Evolutionary conservation across 2,888 invertebrate species (phyloP).

Genomic region (Lepetodrilus schrolli): DNA sequence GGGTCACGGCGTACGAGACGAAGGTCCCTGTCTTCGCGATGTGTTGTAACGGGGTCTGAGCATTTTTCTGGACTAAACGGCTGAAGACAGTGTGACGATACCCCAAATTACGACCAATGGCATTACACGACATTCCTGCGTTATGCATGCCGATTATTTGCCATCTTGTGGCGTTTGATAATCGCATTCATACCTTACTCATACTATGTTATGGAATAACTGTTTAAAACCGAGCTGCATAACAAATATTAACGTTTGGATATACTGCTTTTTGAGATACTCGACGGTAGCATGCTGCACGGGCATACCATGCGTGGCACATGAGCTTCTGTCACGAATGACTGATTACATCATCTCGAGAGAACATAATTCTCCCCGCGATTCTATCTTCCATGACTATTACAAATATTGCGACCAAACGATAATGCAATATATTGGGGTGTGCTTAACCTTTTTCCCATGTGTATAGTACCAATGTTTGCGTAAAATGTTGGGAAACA

Average conservation of each 20-base stretch:
- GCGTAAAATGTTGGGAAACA: too few relatives aligned
- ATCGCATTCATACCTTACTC: slow-evolving; percentile 8
- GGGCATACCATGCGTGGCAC: not conserved
- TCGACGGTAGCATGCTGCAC: not conserved
- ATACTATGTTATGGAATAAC: not conserved
- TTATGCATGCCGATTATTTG: too few relatives aligned
- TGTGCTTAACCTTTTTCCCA: too few relatives aligned
- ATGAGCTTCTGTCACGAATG: not conserved
- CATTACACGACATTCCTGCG: not conserved
- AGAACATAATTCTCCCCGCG: too few relatives aligned
- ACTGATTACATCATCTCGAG: not conserved
- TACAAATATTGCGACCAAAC: too few relatives aligned
- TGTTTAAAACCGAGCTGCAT: not conserved
- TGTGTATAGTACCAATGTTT: too few relatives aligned
- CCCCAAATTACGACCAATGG: not conserved
- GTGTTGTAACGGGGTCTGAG: not conserved
- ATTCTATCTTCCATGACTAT: too few relatives aligned
- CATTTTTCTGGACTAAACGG: slow-evolving; percentile 2
- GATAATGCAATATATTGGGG: too few relatives aligned
- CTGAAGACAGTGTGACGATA: slow-evolving; percentile 6
- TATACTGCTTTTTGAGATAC: slow-evolving; percentile 4
- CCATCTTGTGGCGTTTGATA: too few relatives aligned
- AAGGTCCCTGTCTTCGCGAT: not conserved
- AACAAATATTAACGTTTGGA: not conserved
- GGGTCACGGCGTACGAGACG: not conserved